Percentiles rank a stretch among this genome's conserved stretches.
phyloP scores from a whole-genome alignment of 1,140 invertebrate species.

The Vanessa tameamea region DNA sequence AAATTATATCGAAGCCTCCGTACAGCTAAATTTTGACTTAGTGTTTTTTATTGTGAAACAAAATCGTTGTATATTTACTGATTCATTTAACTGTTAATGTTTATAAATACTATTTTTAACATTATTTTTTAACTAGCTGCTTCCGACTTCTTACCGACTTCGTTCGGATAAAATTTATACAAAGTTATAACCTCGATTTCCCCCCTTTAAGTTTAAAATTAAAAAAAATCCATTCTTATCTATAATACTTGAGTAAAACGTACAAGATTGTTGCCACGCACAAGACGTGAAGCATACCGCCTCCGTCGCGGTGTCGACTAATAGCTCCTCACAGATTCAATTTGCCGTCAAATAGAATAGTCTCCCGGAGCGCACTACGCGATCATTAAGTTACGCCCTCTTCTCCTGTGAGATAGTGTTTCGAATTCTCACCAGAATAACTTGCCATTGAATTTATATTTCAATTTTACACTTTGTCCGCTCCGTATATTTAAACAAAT shows the following conservation, averaged over 20 bases:
- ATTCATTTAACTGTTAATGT: background rate
- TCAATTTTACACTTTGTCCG: conserved; percentile 6
- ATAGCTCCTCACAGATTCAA: conserved; percentile 75
- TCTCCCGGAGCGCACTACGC: conserved; percentile 59
- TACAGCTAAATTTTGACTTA: conserved; percentile 46
- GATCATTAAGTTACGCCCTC: conserved; percentile 68
- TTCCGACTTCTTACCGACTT: too few relatives aligned
- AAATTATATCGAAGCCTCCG: conserved; percentile 58
- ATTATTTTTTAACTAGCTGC: too few relatives aligned
- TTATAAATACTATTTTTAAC: too few relatives aligned
- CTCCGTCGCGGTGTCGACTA: conserved; percentile 58
- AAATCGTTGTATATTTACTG: background rate
- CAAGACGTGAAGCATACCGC: background rate
- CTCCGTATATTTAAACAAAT: background rate
- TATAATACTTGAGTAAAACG: conserved; percentile 14
- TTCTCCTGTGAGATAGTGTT: conserved; percentile 22
- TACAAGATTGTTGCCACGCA: background rate
- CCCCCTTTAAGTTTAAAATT: too few relatives aligned
- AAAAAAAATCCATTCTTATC: too few relatives aligned
- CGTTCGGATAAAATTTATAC: too few relatives aligned
- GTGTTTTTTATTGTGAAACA: conserved; percentile 29
- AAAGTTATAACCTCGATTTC: too few relatives aligned
- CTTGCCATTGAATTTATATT: conserved; percentile 8
- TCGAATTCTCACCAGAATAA: conserved; percentile 18
- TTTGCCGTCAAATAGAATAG: conserved; percentile 68